These are phyloP conservation scores for Hystrix brachyura DNA, from an alignment of 2,113 vertebrate species.

Conservation along the genomic window DNA sequence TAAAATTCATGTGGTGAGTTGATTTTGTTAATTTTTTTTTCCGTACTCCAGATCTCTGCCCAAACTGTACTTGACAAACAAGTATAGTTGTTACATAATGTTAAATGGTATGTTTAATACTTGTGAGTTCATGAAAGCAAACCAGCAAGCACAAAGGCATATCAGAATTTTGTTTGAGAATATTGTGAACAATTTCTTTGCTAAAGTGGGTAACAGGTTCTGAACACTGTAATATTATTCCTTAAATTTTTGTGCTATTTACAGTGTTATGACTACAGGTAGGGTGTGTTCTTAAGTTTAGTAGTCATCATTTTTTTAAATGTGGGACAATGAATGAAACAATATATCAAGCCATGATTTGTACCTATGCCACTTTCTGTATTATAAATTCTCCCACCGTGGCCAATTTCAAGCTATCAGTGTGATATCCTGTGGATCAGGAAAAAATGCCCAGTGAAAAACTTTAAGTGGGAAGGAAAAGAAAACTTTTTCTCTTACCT, in stretches of 20 bases:
- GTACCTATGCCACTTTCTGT: not conserved
- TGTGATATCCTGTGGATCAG: not conserved
- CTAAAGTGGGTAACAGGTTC: constrained; percentile 12
- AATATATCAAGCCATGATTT: not conserved
- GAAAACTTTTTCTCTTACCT: not conserved
- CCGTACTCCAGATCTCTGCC: not conserved
- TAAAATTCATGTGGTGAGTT: not conserved
- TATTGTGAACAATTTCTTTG: not conserved
- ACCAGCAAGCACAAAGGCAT: not conserved
- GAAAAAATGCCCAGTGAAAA: not conserved
- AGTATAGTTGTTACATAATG: not conserved
- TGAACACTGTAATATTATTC: constrained; percentile 33
- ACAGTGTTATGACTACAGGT: not conserved
- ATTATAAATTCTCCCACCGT: not conserved
- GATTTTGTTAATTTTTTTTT: constrained; percentile 42
- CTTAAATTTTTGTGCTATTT: constrained; percentile 34
- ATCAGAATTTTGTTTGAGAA: not conserved
- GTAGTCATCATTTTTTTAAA: not conserved
- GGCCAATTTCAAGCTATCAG: not conserved
- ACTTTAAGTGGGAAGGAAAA: not conserved
- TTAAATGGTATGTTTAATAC: not conserved
- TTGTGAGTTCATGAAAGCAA: constrained; percentile 7
- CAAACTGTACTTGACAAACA: not conserved
- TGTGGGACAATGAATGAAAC: not conserved
- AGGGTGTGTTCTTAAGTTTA: not conserved